Evolutionary conservation across 2,888 invertebrate species (phyloP), one percentile per base, ranked within the genome.

Genomic region (Zele albiditarsus): DNA sequence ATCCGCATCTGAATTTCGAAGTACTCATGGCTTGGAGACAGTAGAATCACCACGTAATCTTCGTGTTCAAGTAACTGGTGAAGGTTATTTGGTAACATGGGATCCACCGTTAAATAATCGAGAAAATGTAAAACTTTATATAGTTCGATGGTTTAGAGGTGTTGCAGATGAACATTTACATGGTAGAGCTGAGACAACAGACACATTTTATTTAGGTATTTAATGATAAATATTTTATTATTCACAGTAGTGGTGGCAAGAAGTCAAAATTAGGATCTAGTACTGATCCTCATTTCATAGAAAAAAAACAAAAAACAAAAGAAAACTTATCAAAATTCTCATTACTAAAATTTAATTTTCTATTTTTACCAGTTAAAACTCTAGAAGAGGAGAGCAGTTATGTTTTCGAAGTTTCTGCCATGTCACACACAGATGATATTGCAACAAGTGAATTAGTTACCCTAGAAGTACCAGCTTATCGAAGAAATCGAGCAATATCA

Each of bases 61-160:
- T 73, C 92, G 93, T 71, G 93, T 95, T 70, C 91, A 93, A 33
- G 91, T 93, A 74, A 93, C 94, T 62, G 93, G 93, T 69, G 94
- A 94, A 77, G 96, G 95, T 31, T 95, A 95, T 88, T 90, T 95
- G 72, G 92, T 97, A 58, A 93, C 93, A 75, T 96, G 95, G 95
- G 91, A 93, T 77, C 92, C 92, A 73, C 94, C 95, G 0, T 90
- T 90, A 31, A 90, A 91, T 74, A 93, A 92, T 0, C 89, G 90
- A 76, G 92, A 92, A 33, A 89, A 89, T 53, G 87, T 94, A 28
- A 90, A 92, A 74, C 89, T 92, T 60, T 95, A 95, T 86, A 90
- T 92, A 6, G 92, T 95, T 57, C 92, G 93, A 83, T 95, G 95
- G 95, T 93, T 91, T 87, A 91, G 92, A 81, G 93, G 93, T 68